Base-by-base conservation (phyloP, 2,888 invertebrate species). In the Nezara viridula region DNA sequence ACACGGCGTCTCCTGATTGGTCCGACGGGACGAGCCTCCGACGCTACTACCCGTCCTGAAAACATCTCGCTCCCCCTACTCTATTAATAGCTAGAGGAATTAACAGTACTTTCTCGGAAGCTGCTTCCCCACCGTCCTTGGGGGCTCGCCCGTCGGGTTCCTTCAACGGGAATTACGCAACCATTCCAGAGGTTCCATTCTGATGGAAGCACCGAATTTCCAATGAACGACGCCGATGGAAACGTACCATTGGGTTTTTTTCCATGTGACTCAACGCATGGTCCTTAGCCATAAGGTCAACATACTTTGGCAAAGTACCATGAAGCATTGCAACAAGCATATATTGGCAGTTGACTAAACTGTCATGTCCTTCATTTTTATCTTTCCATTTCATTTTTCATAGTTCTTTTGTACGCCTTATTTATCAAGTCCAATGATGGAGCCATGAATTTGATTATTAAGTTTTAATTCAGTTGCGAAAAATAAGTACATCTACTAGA, bases 81-180 rank as follows among this genome's bases (percentile, higher is more conserved):
- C 77, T 77, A 77, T 77, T 77, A 77, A 77, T 77, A 77, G 77
- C 77, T 77, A 77, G 77, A 37, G 27, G 86, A 86, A 86, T 86
- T 86, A 86, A 86, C 86, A 55, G 86, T 86, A 86, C 86, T 86
- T 86, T 86, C 86, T 86, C 50, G 86, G 86, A 86, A 86, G 86
- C 50, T 32, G 86, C 49, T 50, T 86, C 49, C 86, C 21, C 55
- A 3, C 37, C 86, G 86, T 24, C 86, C 86, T 86, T 86, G 86
- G 50, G 47, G 47, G 85, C 47, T 50, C 49, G 85, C 86, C 52
- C 32, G 47, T 9, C 49, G 49, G 49, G 85, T 50, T 32, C 85
- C 32, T 50, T 52, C 50, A 37, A 52, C 50, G 44, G 32, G 37
- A 55, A 49, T 52, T 52, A 19, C 55, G 40, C 77, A 77, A 44